A percentile compares a stretch with the other conserved stretches of the same genome.
phyloP scores from a whole-genome alignment of 2,797 vertebrate species.

The Sebastes trivittatus region DNA sequence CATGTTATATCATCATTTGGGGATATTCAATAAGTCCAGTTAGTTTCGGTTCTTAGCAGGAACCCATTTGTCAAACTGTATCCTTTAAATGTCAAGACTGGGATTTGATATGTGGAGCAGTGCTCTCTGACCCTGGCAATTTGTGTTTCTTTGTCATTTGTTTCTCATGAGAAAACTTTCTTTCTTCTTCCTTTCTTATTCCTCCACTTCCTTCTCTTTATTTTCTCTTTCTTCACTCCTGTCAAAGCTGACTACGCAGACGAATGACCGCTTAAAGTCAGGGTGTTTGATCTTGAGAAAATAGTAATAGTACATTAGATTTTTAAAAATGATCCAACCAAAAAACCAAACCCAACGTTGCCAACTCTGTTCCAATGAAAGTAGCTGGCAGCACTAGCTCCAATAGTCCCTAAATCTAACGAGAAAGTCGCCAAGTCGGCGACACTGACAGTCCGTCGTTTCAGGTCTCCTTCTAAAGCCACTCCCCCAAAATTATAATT shows the following conservation, averaged over 20 bases:
- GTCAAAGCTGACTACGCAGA: background rate
- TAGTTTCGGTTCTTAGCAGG: constrained; percentile 35
- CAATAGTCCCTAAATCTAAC: no score
- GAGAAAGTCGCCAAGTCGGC: no score
- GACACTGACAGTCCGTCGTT: no score
- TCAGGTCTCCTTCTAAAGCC: no score
- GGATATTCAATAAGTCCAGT: constrained; percentile 66
- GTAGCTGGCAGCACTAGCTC: no score
- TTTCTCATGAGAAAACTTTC: background rate
- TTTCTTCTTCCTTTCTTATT: background rate
- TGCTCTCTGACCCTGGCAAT: constrained; percentile 35
- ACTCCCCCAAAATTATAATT: no score
- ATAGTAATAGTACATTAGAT: accelerated
- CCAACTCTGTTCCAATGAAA: no score
- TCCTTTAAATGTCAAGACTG: constrained; percentile 69
- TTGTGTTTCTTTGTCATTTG: constrained; percentile 32
- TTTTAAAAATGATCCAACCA: no score
- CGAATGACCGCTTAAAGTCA: background rate
- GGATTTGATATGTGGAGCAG: constrained; percentile 42
- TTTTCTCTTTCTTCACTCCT: background rate
- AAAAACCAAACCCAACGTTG: no score
- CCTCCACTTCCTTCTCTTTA: background rate
- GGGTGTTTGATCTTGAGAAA: no score
- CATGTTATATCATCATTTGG: constrained; percentile 60
- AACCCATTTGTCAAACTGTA: constrained; percentile 65